Evolutionary conservation across 2,113 vertebrate genomes (phyloP), one percentile per base, ranked within the genome.

Genomic region (Dendropsophus ebraccatus): DNA sequence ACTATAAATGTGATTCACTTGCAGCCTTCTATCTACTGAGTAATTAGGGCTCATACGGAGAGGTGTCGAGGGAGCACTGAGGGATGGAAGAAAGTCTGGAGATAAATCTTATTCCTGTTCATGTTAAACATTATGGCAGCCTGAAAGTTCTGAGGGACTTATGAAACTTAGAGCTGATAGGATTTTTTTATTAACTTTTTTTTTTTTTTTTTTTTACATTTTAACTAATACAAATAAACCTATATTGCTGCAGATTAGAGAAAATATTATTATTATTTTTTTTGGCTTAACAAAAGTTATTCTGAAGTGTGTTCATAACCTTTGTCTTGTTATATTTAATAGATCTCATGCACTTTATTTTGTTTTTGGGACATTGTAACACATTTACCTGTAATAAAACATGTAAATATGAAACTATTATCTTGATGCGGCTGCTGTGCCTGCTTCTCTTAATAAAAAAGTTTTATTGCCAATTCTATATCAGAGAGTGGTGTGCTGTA

Each of bases 1-100:
- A 25, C 74, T 77, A 52, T 77, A 77, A 77, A 77, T 77, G 74
- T 77, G 74, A 77, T 77, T 77, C 74, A 77, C 74, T 77, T 30
- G 73, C 73, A 25, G 73, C 25, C 45, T 52, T 77, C 47, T 54
- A 32, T 77, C 25, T 52, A 21, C 47, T 77, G 47, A 77, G 74
- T 77, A 77, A 77, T 77, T 77, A 77, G 74, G 74, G 74, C 50
- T 52, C 74, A 77, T 77, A 77, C 28, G 5, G 74, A 77, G 47
- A 77, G 74, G 47, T 77, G 74, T 52, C 47, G 16, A 77, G 49
- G 74, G 49, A 50, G 50, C 49, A 54, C 74, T 52, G 74, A 77
- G 49, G 47, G 47, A 76, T 76, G 47, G 73, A 76, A 13, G 47
- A 50, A 10, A 77, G 74, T 52, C 16, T 32, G 74, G 7, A 77